Conservation (phyloP, 2,888 invertebrate species). For the Phasia obesa region DNA sequence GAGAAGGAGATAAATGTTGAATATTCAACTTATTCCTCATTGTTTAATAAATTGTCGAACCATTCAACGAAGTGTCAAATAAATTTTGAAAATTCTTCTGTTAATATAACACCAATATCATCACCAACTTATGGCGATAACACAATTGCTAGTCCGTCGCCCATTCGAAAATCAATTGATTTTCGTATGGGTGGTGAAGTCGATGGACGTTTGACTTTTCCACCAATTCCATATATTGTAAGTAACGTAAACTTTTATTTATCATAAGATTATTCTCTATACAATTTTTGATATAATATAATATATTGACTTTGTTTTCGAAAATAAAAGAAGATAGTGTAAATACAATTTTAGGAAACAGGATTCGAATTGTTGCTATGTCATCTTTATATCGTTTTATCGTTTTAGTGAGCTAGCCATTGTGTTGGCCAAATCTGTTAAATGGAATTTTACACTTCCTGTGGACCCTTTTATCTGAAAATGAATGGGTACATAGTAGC, state of each 20-base stretch:
- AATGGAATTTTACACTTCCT: too few relatives aligned
- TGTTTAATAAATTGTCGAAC: constrained; percentile 50
- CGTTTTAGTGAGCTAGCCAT: too few relatives aligned
- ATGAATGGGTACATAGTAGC: too few relatives aligned
- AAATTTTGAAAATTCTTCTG: constrained; percentile 43
- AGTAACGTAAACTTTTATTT: constrained; percentile 48
- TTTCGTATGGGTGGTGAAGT: constrained; percentile 68
- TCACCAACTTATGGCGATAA: constrained; percentile 59
- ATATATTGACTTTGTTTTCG: too few relatives aligned
- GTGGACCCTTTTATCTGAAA: too few relatives aligned
- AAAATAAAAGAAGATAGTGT: too few relatives aligned
- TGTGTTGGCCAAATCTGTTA: too few relatives aligned
- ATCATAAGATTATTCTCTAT: too few relatives aligned
- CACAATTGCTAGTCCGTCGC: constrained; percentile 66
- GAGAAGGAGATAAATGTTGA: constrained; percentile 27
- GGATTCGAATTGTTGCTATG: too few relatives aligned
- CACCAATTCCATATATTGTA: constrained; percentile 67
- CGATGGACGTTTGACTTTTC: constrained; percentile 67
- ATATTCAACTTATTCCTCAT: constrained; percentile 33
- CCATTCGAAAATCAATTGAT: constrained; percentile 48
- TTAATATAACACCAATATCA: constrained; percentile 63
- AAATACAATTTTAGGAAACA: too few relatives aligned
- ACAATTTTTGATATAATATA: too few relatives aligned
- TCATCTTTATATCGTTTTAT: too few relatives aligned
- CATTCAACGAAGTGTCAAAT: constrained; percentile 45